Evolutionary conservation across 1,140 invertebrate species (phyloP), one percentile per base, ranked within the genome.

Genomic region (Agraylea sexmaculata): DNA sequence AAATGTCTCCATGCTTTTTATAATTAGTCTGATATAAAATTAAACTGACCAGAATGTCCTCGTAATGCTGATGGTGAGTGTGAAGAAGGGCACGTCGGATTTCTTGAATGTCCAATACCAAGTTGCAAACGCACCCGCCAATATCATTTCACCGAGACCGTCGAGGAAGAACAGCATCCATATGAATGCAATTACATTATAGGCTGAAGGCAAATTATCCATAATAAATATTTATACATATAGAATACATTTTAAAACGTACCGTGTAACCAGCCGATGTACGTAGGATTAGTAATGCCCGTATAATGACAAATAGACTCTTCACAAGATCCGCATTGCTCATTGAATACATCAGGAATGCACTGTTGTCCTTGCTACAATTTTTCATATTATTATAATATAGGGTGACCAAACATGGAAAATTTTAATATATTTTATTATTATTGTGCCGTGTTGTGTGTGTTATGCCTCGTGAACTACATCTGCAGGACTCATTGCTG

Each of bases 101-200:
- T 87, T 87, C 13, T 80, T 68, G 47, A 80, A 83, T 0, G 90
- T 90, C 90, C 91, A 97, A 58, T 95, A 97, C 81, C 92, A 96
- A 0, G 81, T 82, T 15, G 90, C 77, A 57, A 86, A 86, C 6
- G 78, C 77, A 12, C 80, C 80, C 1, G 91, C 87, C 22, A 97
- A 58, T 21, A 88, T 82, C 79, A 95, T 90, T 57, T 96, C 83
- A 11, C 82, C 78, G 11, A 95, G 68, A 12, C 84, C 92, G 6
- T 83, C 77, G n/a, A 92, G 72, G 58, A 97, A 97, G 61, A 87
- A 92, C 53, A 83, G 71, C 2, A 77, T 54, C 93, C 93, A 98
- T 50, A 95, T 82, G 44, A 89, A 78, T 13, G 79, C 90, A 53
- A 97, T 79, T 0, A 90, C 54, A 58, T 95, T 92, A 52, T 13